These are phyloP conservation scores for Drosophila maculinotata DNA, from an alignment of 2,888 invertebrate species.

Conservation along the genomic window DNA sequence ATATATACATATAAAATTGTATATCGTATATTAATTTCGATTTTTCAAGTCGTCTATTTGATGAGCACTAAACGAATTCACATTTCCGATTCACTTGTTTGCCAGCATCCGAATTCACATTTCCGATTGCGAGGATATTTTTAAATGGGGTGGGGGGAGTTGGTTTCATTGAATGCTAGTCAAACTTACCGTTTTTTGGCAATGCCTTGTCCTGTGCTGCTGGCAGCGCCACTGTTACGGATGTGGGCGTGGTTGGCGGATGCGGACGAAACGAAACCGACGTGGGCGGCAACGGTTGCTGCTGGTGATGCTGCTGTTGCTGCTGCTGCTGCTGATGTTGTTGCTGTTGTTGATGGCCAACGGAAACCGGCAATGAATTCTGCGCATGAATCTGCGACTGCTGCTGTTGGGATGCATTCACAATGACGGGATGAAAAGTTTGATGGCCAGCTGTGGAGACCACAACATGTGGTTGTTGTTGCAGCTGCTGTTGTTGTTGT, in stretches of 20 bases:
- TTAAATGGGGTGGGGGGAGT: no score
- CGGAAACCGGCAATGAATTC: slow-evolving; percentile 60
- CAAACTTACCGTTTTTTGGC: slow-evolving; percentile 85
- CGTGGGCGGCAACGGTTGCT: slow-evolving; percentile 71
- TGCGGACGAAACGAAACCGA: slow-evolving; percentile 72
- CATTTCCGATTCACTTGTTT: neutral
- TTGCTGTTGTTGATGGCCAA: slow-evolving; percentile 64
- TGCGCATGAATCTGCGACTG: slow-evolving; percentile 86
- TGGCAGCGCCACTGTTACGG: slow-evolving; percentile 64
- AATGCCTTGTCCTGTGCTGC: slow-evolving; percentile 84
- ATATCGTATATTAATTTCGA: no score
- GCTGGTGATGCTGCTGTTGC: slow-evolving; percentile 72
- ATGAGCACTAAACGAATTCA: slow-evolving; percentile 1
- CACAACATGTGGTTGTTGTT: slow-evolving; percentile 56
- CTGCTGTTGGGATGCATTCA: slow-evolving; percentile 92
- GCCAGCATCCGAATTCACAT: slow-evolving; percentile 1
- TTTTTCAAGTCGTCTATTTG: no score
- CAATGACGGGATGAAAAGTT: slow-evolving; percentile 89
- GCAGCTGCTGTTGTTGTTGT: slow-evolving; percentile 44
- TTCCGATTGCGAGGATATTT: neutral
- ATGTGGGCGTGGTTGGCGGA: slow-evolving; percentile 74
- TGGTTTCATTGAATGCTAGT: neutral
- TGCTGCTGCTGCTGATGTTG: slow-evolving; percentile 67
- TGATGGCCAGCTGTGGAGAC: slow-evolving; percentile 64
- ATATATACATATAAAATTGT: no score